Conservation (phyloP, 2,888 invertebrate genomes). For the Callimorpha dominula region DNA sequence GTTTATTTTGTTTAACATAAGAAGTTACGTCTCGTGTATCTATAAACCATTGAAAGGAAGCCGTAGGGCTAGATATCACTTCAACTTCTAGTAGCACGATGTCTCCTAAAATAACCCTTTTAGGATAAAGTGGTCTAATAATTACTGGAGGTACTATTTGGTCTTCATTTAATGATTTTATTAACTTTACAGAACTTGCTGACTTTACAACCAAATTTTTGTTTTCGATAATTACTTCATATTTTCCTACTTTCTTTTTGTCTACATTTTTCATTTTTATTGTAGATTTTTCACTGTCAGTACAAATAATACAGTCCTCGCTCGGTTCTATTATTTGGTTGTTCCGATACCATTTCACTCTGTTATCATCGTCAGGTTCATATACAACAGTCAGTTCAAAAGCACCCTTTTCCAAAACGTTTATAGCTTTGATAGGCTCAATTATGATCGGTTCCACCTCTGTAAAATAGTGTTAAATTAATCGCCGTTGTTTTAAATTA, state of each 20-base stretch:
- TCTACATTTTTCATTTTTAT: slow-evolving; percentile 89
- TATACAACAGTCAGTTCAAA: slow-evolving; percentile 91
- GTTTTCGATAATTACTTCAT: slow-evolving; percentile 94
- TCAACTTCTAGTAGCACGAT: slow-evolving; percentile 92
- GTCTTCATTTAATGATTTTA: slow-evolving; percentile 87
- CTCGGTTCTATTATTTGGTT: slow-evolving; percentile 90
- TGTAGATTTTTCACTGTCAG: slow-evolving; percentile 88
- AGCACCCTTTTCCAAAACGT: slow-evolving; percentile 90
- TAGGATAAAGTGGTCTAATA: slow-evolving; percentile 90
- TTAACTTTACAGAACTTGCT: slow-evolving; percentile 93
- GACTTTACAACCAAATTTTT: slow-evolving; percentile 92
- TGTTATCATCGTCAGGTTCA: slow-evolving; percentile 90
- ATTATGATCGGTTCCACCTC: slow-evolving; percentile 88
- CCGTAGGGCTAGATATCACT: slow-evolving; percentile 92
- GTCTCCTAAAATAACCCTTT: slow-evolving; percentile 90
- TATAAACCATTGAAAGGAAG: slow-evolving; percentile 95
- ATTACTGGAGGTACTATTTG: slow-evolving; percentile 91
- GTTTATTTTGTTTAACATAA: slow-evolving; percentile 84
- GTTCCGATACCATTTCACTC: slow-evolving; percentile 94
- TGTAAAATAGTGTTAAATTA: slow-evolving; percentile 70
- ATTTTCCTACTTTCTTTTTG: slow-evolving; percentile 94
- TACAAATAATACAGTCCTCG: slow-evolving; percentile 87
- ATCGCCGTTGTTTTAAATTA: slow-evolving; percentile 6
- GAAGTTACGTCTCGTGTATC: slow-evolving; percentile 90
- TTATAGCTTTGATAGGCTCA: slow-evolving; percentile 91